phyloP scores from a whole-genome alignment of 1,140 invertebrate genomes.

The Metopolophium dirhodum region DNA sequence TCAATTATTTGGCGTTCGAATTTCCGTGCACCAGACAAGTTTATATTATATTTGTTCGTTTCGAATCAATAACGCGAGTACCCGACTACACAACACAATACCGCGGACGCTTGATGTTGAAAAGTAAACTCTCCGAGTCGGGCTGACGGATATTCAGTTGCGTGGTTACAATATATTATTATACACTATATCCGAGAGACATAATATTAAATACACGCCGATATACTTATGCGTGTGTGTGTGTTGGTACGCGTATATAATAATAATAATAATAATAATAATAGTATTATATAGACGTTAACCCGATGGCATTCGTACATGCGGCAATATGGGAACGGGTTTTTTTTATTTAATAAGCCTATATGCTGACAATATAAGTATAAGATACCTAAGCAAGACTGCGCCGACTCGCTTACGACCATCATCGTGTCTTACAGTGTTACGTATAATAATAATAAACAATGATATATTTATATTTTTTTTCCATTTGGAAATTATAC shows the following conservation, averaged over 20 bases:
- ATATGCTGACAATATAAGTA: slow-evolving; percentile 1
- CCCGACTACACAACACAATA: neutral
- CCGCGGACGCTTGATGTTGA: neutral
- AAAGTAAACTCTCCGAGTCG: neutral
- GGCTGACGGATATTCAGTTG: neutral
- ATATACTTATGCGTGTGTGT: neutral
- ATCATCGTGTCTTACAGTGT: neutral
- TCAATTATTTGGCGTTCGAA: neutral
- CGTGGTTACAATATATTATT: neutral
- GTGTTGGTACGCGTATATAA: neutral
- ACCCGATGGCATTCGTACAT: neutral
- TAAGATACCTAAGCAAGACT: neutral
- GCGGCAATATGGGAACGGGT: neutral
- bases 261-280: neutral
- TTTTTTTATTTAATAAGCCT: slow-evolving; percentile 1
- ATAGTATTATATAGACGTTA: neutral
- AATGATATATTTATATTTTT: no score
- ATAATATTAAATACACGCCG: neutral
- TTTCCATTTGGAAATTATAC: no score
- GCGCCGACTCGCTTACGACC: neutral
- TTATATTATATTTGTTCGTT: neutral
- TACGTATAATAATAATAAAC: neutral
- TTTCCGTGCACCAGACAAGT: neutral
- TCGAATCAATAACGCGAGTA: neutral
- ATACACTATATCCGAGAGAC: neutral